Conservation (phyloP, 2,113 vertebrate genomes). For the Pitta sordida region DNA sequence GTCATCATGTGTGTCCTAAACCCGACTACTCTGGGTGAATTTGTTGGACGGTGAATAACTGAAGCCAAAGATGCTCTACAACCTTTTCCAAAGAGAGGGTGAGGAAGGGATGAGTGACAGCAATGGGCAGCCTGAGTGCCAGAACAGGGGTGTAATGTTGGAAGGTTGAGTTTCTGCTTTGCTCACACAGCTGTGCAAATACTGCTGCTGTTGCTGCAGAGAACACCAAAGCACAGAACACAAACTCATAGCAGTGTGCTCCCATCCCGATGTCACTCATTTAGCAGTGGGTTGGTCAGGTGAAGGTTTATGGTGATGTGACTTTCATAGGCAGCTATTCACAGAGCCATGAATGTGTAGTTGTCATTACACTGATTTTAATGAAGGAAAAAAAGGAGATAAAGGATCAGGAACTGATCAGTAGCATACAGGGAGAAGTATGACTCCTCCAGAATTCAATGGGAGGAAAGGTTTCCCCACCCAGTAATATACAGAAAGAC, state of each 20-base stretch:
- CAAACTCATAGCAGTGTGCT: background rate
- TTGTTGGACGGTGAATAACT: background rate
- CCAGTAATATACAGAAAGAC: background rate
- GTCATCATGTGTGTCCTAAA: background rate
- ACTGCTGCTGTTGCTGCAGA: background rate
- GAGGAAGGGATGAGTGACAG: background rate
- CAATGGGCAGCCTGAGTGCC: background rate
- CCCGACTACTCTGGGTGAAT: background rate
- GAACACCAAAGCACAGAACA: background rate
- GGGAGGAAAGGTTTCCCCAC: background rate
- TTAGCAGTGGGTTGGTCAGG: background rate
- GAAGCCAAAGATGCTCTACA: background rate
- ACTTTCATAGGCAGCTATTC: background rate
- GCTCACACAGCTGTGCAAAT: background rate
- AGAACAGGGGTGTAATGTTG: rapidly evolving
- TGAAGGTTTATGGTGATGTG: background rate
- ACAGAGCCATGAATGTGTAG: background rate
- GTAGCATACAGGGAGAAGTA: background rate
- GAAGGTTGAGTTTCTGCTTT: background rate
- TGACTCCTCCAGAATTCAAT: background rate
- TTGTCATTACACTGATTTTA: background rate
- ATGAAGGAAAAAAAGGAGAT: background rate
- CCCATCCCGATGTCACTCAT: background rate
- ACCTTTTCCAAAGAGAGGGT: background rate
- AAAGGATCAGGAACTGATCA: background rate